These are phyloP conservation scores for Scolanthus callimorphus DNA, from an alignment of 92 coral and sea anemone species.

Conservation along the genomic window DNA sequence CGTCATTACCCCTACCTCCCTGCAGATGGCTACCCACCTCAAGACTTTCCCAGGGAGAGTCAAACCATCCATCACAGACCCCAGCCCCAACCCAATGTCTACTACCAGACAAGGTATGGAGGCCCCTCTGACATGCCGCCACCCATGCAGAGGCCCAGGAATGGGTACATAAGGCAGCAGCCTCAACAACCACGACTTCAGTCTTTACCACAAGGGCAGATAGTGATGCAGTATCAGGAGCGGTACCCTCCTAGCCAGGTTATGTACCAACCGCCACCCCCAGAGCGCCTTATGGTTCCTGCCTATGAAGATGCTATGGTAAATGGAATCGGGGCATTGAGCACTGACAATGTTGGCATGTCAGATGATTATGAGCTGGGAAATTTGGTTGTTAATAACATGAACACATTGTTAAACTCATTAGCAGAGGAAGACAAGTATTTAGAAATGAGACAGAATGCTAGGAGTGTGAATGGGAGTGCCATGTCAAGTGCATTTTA, in stretches of 20 bases:
- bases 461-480: conserved; percentile 74
- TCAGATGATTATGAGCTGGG: conserved; percentile 50
- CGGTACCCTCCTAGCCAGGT: conserved; percentile 6
- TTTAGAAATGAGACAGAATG: conserved; percentile 73
- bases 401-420: conserved; percentile 90
- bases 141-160: conserved; percentile 12
- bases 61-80: conserved; percentile 89
- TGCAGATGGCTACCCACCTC: conserved; percentile 35
- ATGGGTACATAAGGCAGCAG: conserved; percentile 11
- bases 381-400: conserved; percentile 96
- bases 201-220: conserved; percentile 37
- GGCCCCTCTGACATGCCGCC: conserved; percentile 3
- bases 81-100: no score
- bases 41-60: conserved; percentile 37
- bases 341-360: conserved; percentile 51
- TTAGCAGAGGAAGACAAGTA: conserved; percentile 91
- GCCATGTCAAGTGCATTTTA: conserved; percentile 83
- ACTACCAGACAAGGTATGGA: no score
- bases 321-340: conserved; percentile 78
- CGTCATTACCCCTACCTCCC: conserved; percentile 88
- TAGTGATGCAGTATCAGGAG: conserved; percentile 21
- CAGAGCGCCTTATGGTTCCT: background rate
- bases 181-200: conserved; percentile 27
- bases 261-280: background rate
- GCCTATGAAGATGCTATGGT: conserved; percentile 87